These are phyloP conservation scores for Sarotherodon lohbergeri DNA, from an alignment of 2,113 vertebrate genomes.

Conservation along the genomic window DNA sequence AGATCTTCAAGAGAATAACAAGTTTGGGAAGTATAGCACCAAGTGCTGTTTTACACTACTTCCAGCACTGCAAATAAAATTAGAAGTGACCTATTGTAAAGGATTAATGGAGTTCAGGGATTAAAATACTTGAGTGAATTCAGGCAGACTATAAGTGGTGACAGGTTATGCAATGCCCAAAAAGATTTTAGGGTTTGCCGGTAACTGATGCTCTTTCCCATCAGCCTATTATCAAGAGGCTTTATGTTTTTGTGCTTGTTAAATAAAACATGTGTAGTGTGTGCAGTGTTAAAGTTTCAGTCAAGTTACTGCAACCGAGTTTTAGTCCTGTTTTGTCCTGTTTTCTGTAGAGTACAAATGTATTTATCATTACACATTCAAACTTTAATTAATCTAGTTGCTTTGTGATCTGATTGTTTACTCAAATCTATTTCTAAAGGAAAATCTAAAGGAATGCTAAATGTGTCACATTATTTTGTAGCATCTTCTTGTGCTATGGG, in stretches of 20 bases:
- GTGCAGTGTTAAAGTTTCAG: background rate
- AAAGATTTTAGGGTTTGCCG: background rate
- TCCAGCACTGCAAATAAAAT: background rate
- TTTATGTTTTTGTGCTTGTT: background rate
- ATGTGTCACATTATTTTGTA: background rate
- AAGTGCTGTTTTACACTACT: background rate
- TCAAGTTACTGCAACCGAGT: background rate
- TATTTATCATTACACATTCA: background rate
- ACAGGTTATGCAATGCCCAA: background rate
- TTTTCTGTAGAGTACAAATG: background rate
- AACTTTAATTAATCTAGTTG: background rate
- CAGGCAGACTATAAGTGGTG: background rate
- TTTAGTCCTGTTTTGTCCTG: background rate
- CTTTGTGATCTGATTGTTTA: background rate
- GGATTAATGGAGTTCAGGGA: background rate
- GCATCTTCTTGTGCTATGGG: background rate
- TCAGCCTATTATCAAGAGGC: background rate
- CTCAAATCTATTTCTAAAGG: background rate
- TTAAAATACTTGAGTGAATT: background rate
- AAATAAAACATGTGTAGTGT: constrained; percentile 2
- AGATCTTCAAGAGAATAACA: background rate
- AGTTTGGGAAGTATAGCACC: background rate
- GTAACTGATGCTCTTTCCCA: background rate
- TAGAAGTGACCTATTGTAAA: background rate
- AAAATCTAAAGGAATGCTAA: background rate